These are phyloP conservation scores for Struthidea cinerea DNA, from an alignment of 2,113 vertebrate species.

Conservation along the genomic window DNA sequence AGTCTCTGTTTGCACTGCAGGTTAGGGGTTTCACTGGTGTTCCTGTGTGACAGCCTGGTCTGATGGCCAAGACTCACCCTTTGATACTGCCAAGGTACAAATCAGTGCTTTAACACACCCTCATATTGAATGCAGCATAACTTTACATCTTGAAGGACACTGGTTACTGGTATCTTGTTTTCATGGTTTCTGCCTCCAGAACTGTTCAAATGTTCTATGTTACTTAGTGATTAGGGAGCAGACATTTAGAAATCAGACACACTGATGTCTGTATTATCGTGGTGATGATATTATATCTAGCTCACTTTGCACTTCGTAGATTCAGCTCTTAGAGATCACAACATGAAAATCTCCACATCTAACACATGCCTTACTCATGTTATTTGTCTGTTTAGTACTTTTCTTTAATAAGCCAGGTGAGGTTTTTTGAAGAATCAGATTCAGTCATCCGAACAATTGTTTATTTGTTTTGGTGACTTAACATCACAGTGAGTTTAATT, in stretches of 20 bases:
- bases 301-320: neutral
- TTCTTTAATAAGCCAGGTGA: neutral
- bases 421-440: neutral
- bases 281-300: neutral
- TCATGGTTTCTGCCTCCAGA: neutral
- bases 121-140: neutral
- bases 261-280: neutral
- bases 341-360: neutral
- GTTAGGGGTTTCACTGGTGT: neutral
- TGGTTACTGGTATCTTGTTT: neutral
- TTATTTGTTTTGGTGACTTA: neutral
- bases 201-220: neutral
- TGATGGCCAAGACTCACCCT: neutral
- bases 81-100: neutral
- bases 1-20: neutral
- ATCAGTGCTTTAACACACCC: neutral
- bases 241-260: neutral
- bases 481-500: neutral
- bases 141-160: neutral
- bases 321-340: neutral
- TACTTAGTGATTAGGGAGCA: neutral
- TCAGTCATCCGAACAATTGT: neutral
- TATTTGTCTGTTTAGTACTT: neutral
- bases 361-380: neutral
- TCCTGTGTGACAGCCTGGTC: neutral